A percentile compares a stretch with the other conserved stretches of the same genome.
Evolutionary conservation across 2,797 vertebrate genomes (phyloP).

Genomic region (Morelia viridis): DNA sequence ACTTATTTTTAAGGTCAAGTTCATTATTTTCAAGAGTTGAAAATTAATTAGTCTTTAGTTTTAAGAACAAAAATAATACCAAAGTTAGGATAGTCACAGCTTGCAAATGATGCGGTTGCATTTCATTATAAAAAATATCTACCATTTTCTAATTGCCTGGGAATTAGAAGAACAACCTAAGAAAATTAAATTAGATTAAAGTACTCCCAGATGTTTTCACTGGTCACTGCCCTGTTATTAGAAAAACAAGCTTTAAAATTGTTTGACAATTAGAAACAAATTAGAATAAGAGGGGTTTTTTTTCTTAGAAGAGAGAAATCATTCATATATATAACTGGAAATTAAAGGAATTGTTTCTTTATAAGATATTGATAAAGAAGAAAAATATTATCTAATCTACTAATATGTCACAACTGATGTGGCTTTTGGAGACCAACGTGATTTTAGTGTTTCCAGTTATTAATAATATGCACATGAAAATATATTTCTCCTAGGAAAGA

Average conservation of each 20-base stretch:
- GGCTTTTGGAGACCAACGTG: not conserved
- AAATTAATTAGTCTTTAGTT: conserved; percentile 54
- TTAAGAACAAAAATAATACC: conserved; percentile 42
- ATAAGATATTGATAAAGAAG: not conserved
- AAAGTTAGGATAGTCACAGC: conserved; percentile 26
- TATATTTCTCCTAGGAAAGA: not conserved
- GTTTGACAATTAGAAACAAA: conserved; percentile 45
- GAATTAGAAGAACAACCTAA: conserved; percentile 56
- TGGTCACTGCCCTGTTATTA: conserved; percentile 39
- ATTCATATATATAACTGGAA: conserved; percentile 20
- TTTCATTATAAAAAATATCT: conserved; percentile 33
- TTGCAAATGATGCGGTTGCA: conserved; percentile 46
- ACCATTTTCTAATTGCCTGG: conserved; percentile 54
- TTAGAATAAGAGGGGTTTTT: conserved; percentile 36
- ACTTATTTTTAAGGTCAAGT: conserved; percentile 55
- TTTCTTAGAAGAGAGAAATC: not conserved
- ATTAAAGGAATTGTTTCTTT: conserved; percentile 6
- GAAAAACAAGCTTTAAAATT: conserved; percentile 43
- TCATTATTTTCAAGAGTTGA: conserved; percentile 48
- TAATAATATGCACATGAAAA: not conserved
- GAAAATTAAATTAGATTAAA: conserved; percentile 55
- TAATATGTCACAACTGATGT: not conserved
- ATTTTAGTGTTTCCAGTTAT: not conserved
- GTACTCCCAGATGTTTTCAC: conserved; percentile 47
- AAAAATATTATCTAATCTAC: conserved; percentile 27